A percentile compares a stretch with the other conserved stretches of the same genome.
Evolutionary conservation across 2,797 vertebrate species (phyloP).

Genomic region (Cichlasoma orientale): DNA sequence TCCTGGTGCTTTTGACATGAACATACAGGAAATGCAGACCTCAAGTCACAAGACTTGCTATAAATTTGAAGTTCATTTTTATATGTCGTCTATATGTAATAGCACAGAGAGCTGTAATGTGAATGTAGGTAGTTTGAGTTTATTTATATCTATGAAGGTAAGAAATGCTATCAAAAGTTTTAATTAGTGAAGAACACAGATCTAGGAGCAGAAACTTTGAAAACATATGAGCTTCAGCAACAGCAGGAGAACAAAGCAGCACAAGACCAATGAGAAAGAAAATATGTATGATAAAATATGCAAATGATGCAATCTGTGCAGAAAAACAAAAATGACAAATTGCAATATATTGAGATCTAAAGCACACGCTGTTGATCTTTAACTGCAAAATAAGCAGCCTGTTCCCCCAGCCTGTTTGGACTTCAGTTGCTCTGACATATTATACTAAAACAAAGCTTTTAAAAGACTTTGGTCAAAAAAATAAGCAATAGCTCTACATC

Average conservation of each 20-base stretch:
- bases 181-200: neutral
- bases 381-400: conserved; percentile 16
- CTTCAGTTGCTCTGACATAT: conserved; percentile 17
- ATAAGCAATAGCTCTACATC: neutral
- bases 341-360: conserved; percentile 8
- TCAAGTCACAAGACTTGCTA: too few relatives aligned
- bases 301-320: conserved; percentile 48
- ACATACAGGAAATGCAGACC: too few relatives aligned
- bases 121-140: neutral
- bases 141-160: neutral
- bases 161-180: neutral
- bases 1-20: too few relatives aligned
- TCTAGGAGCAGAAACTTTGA: conserved; percentile 1
- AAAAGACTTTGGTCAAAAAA: conserved; percentile 6
- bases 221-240: neutral
- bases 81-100: neutral
- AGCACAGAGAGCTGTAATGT: too few relatives aligned
- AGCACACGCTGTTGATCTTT: conserved; percentile 19
- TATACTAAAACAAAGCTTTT: neutral
- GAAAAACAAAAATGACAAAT: conserved; percentile 30
- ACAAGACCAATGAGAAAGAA: neutral
- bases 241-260: neutral
- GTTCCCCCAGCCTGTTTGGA: conserved; percentile 13
- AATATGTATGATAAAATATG: conserved; percentile 36
- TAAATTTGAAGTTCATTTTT: too few relatives aligned